Percentiles rank a stretch among this genome's conserved stretches.
Evolutionary conservation across 2,888 invertebrate genomes (phyloP).

Genomic region (Drosophila infuscata): DNA sequence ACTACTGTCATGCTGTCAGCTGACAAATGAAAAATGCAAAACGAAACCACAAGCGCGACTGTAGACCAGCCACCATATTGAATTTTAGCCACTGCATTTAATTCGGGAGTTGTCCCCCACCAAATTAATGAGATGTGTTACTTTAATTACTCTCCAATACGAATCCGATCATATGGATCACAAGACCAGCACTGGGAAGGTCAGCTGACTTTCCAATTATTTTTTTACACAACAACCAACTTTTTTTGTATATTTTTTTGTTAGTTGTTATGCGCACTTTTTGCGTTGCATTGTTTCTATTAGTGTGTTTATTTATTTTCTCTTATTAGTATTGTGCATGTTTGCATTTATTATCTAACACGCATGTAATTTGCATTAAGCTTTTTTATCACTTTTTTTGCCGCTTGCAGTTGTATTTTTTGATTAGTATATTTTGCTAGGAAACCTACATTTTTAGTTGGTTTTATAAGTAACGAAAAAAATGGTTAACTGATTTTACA

Average conservation of each 20-base stretch:
- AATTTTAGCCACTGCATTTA: conserved; percentile 35
- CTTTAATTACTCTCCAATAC: background rate
- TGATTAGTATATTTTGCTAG: conserved; percentile 10
- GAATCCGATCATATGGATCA: conserved; percentile 44
- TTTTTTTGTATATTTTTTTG: conserved; percentile 5
- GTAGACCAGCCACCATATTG: conserved; percentile 58
- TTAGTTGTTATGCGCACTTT: conserved; percentile 48
- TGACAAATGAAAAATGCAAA: conserved; percentile 68
- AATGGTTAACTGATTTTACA: conserved; percentile 21
- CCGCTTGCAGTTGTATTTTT: conserved; percentile 20
- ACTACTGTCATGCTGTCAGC: conserved; percentile 80
- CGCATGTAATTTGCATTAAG: conserved; percentile 39
- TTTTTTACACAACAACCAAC: conserved; percentile 34
- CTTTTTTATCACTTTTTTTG: conserved; percentile 53
- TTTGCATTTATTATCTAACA: conserved; percentile 71
- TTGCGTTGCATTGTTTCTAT: conserved; percentile 14
- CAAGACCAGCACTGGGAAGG: conserved; percentile 66
- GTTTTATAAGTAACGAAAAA: background rate
- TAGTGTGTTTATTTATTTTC: background rate
- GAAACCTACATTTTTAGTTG: background rate
- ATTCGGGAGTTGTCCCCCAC: conserved; percentile 6
- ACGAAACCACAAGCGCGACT: conserved; percentile 31
- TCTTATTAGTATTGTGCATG: conserved; percentile 12
- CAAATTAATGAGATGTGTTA: background rate
- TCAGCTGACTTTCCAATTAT: conserved; percentile 68